These are phyloP conservation scores for Tuta absoluta DNA, from an alignment of 2,888 invertebrate species.

Conservation along the genomic window DNA sequence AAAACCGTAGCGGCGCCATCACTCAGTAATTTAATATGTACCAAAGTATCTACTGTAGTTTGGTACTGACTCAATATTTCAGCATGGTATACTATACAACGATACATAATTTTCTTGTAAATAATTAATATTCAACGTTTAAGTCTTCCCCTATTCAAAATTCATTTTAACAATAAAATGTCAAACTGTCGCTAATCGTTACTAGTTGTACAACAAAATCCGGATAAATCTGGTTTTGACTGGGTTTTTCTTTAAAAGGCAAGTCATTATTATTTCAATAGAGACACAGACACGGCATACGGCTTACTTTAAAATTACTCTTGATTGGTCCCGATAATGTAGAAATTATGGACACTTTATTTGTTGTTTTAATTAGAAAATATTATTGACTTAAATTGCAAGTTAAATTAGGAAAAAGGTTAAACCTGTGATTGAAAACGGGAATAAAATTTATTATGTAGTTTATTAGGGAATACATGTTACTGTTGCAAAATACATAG, in stretches of 20 bases:
- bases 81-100: neutral
- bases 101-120: too few relatives aligned
- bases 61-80: neutral
- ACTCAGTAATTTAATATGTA: too few relatives aligned
- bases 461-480: neutral
- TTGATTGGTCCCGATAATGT: neutral
- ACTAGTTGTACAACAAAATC: slow-evolving; percentile 14
- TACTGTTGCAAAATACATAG: neutral
- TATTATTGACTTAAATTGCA: neutral
- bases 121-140: too few relatives aligned
- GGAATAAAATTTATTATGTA: neutral
- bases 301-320: neutral
- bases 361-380: neutral
- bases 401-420: neutral
- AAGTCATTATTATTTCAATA: neutral
- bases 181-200: neutral
- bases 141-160: neutral
- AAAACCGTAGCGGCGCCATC: neutral
- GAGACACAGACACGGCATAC: neutral
- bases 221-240: slow-evolving; percentile 19
- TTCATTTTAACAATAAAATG: neutral
- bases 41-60: neutral
- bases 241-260: neutral
- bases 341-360: neutral
- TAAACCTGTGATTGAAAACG: neutral